These are phyloP conservation scores for Heliocidaris tuberculata DNA, from an alignment of 35 echinoderm and acorn worm genomes.

Conservation along the genomic window DNA sequence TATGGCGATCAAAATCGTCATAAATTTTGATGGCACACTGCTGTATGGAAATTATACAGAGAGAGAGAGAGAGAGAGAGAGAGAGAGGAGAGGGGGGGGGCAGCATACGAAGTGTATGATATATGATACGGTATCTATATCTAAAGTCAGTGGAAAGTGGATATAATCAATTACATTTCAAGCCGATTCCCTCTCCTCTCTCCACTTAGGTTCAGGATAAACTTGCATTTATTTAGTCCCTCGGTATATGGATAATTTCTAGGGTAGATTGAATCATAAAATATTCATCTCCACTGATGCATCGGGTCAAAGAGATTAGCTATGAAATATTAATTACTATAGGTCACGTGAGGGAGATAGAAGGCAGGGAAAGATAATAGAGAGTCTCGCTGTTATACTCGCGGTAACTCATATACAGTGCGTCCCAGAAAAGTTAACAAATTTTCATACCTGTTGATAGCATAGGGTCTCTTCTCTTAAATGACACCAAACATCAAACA, in stretches of 20 bases:
- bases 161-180: constrained; percentile 13
- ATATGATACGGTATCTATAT: neutral
- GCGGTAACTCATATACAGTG: too few relatives aligned
- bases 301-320: constrained; percentile 1
- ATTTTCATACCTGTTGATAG: too few relatives aligned
- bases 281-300: constrained; percentile 1
- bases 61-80: neutral
- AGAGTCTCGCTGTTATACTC: neutral
- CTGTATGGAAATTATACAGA: neutral
- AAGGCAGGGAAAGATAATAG: neutral
- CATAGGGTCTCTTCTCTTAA: too few relatives aligned
- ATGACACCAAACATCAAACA: too few relatives aligned
- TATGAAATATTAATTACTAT: neutral
- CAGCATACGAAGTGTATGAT: neutral
- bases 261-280: neutral
- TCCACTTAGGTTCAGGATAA: neutral
- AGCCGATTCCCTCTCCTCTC: neutral
- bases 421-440: too few relatives aligned
- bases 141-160: neutral
- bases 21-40: too few relatives aligned
- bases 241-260: neutral
- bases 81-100: neutral
- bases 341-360: neutral
- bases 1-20: too few relatives aligned
- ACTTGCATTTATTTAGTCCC: neutral